These are phyloP conservation scores for Hyaena hyaena DNA, from an alignment of 2,113 vertebrate genomes.

Conservation along the genomic window DNA sequence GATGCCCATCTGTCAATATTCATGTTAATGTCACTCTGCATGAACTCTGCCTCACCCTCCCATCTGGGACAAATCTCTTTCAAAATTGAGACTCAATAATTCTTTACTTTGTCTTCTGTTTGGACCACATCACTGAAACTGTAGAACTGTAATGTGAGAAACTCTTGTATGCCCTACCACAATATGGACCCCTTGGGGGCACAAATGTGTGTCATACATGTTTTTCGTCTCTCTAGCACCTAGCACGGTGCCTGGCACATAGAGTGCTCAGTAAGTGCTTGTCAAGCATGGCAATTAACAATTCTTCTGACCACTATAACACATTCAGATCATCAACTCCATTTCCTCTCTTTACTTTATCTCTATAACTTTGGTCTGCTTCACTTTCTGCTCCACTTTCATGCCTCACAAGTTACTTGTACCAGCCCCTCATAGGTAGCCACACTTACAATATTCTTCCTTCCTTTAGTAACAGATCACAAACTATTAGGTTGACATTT, in stretches of 20 bases:
- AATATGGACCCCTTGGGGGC: not conserved
- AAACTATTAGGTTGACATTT: not conserved
- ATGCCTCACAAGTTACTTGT: not conserved
- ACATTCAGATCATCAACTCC: not conserved
- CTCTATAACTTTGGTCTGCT: not conserved
- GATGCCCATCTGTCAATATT: not conserved
- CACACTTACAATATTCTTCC: not conserved
- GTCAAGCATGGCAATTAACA: not conserved
- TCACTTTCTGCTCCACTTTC: not conserved
- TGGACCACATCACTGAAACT: not conserved
- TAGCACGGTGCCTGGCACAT: not conserved
- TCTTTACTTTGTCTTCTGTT: not conserved
- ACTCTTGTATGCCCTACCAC: not conserved
- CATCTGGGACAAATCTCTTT: not conserved
- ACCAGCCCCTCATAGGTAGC: not conserved
- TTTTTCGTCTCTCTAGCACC: not conserved
- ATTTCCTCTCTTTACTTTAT: conserved; percentile 13
- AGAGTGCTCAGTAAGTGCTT: not conserved
- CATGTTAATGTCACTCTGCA: not conserved
- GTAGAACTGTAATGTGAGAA: not conserved
- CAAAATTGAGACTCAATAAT: not conserved
- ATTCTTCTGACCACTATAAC: not conserved
- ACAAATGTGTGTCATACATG: not conserved
- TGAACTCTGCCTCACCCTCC: not conserved
- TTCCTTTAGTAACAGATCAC: not conserved